Conservation (phyloP, 2,113 vertebrate species). For the Natator depressus region DNA sequence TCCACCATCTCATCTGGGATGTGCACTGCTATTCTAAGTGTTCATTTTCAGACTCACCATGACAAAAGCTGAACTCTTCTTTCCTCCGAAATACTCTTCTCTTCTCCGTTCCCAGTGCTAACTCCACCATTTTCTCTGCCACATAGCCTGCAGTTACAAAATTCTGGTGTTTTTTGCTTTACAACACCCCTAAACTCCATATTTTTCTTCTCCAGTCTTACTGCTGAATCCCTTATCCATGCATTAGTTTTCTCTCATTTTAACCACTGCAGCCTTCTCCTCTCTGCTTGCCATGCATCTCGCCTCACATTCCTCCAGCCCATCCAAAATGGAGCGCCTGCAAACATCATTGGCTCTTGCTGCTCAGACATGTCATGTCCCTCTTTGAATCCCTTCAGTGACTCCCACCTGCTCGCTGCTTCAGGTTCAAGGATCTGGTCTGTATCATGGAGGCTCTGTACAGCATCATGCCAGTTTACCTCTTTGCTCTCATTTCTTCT, state of each 20-base stretch:
- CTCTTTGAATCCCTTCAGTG: background rate
- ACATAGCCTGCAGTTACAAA: background rate
- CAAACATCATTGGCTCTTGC: background rate
- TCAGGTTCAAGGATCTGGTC: background rate
- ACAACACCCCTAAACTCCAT: slow-evolving; percentile 22
- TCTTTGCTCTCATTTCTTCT: slow-evolving; percentile 3
- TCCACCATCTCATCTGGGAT: background rate
- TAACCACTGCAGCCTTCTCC: background rate
- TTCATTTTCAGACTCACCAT: background rate
- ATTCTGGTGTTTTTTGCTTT: background rate
- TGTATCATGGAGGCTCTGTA: background rate
- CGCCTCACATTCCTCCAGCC: background rate
- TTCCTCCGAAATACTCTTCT: background rate
- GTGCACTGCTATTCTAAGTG: background rate
- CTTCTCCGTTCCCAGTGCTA: background rate
- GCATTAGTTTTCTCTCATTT: slow-evolving; percentile 19
- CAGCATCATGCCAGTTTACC: background rate
- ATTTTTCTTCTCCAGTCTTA: slow-evolving; percentile 31
- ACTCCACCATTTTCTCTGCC: background rate
- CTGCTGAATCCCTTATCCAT: background rate
- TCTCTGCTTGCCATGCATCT: background rate
- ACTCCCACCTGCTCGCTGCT: background rate
- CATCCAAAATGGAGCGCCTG: background rate
- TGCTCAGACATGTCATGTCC: background rate
- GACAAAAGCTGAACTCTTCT: background rate